These are phyloP conservation scores for Triplophysa yarkandensis DNA, from an alignment of 2,797 vertebrate genomes.

Conservation along the genomic window DNA sequence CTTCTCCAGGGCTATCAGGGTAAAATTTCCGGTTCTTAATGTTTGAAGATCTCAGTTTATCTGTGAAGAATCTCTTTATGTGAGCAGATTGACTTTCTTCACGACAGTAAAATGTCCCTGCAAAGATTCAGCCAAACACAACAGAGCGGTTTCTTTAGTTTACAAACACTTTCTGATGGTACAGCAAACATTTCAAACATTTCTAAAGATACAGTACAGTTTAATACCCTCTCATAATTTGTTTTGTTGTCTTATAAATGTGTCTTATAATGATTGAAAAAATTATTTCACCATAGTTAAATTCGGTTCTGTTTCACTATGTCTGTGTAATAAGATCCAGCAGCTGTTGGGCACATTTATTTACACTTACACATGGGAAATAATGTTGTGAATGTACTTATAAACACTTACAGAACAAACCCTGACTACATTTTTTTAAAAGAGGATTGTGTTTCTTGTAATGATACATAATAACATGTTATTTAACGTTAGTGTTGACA, in stretches of 20 bases:
- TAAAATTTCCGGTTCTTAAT: slow-evolving; percentile 52
- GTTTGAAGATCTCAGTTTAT: slow-evolving; percentile 39
- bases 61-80: not conserved
- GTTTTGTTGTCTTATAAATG: no score
- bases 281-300: not conserved
- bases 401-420: no score
- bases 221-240: no score
- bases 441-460: no score
- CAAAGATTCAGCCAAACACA: slow-evolving; percentile 39
- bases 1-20: slow-evolving; percentile 28
- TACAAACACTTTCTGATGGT: no score
- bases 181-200: not conserved
- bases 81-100: not conserved
- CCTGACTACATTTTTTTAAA: not conserved
- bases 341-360: not conserved
- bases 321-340: not conserved
- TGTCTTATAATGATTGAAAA: no score
- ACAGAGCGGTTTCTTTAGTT: slow-evolving; percentile 59
- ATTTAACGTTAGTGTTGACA: no score
- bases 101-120: slow-evolving; percentile 29
- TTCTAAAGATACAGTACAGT: not conserved
- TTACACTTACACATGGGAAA: no score
- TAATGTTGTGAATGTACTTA: no score
- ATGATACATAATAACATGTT: no score
- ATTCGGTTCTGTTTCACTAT: not conserved